Conservation (phyloP, 2,113 vertebrate genomes). For the Columba janthina region DNA sequence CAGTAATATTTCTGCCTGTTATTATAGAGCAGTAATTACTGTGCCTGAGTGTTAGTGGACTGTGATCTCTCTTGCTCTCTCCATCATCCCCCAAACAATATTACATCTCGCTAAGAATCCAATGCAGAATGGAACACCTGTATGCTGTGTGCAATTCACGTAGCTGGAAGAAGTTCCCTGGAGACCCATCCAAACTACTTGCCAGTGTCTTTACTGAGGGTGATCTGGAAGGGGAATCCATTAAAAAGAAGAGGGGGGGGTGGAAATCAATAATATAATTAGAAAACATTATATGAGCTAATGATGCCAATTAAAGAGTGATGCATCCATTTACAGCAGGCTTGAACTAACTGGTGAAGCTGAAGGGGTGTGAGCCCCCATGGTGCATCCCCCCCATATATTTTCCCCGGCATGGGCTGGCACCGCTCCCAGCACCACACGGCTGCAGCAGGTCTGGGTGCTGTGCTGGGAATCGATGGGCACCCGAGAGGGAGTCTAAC, state of each 20-base stretch:
- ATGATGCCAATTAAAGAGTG: constrained; percentile 67
- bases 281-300: constrained; percentile 69
- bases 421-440: accelerated
- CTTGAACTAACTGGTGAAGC: not conserved
- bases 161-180: constrained; percentile 4
- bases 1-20: not conserved
- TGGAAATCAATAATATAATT: constrained; percentile 76
- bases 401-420: not conserved
- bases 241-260: constrained; percentile 54
- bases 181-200: constrained; percentile 23
- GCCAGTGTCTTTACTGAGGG: constrained; percentile 47
- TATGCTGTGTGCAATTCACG: not conserved
- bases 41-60: not conserved
- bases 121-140: constrained; percentile 36
- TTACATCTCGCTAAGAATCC: not conserved
- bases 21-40: not conserved
- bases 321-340: not conserved
- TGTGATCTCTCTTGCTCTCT: not conserved
- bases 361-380: not conserved
- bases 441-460: not conserved
- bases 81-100: not conserved
- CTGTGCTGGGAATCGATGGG: not conserved
- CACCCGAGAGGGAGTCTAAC: accelerated
- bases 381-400: not conserved
- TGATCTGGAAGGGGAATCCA: constrained; percentile 67